These are phyloP conservation scores for Coelinius sp. DNA, from an alignment of 2,888 invertebrate genomes.

Conservation along the genomic window DNA sequence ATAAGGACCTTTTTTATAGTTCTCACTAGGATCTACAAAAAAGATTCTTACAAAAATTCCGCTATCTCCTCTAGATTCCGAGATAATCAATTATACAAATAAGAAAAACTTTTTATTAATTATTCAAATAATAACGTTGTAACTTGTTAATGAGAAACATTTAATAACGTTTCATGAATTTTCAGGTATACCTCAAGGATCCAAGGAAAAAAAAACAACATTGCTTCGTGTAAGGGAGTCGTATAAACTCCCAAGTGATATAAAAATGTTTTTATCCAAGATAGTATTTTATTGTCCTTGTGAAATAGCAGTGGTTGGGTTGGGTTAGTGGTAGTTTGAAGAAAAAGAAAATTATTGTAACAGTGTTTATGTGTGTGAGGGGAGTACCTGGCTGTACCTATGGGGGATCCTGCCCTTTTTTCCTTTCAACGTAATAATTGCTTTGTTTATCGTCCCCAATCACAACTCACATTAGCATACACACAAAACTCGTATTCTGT, in stretches of 20 bases:
- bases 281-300: constrained; percentile 45
- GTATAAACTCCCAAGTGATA: constrained; percentile 20
- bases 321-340: constrained; percentile 1
- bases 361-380: constrained; percentile 1
- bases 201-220: background rate
- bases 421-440: constrained; percentile 63
- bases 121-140: background rate
- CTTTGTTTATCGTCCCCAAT: constrained; percentile 69
- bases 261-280: constrained; percentile 45
- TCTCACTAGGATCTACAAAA: too few relatives aligned
- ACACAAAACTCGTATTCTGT: constrained; percentile 50
- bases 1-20: background rate
- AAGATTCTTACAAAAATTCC: background rate
- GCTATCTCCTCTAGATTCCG: background rate
- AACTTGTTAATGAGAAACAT: background rate
- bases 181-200: background rate
- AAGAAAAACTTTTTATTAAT: background rate
- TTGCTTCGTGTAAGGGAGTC: constrained; percentile 28
- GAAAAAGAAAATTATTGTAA: background rate
- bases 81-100: background rate
- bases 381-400: constrained; percentile 23
- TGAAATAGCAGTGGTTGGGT: background rate
- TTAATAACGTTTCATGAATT: background rate
- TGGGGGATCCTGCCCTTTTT: constrained; percentile 58
- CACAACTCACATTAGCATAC: constrained; percentile 65